These are phyloP conservation scores for Bambusicola thoracicus DNA, from an alignment of 2,113 vertebrate species.

Conservation along the genomic window DNA sequence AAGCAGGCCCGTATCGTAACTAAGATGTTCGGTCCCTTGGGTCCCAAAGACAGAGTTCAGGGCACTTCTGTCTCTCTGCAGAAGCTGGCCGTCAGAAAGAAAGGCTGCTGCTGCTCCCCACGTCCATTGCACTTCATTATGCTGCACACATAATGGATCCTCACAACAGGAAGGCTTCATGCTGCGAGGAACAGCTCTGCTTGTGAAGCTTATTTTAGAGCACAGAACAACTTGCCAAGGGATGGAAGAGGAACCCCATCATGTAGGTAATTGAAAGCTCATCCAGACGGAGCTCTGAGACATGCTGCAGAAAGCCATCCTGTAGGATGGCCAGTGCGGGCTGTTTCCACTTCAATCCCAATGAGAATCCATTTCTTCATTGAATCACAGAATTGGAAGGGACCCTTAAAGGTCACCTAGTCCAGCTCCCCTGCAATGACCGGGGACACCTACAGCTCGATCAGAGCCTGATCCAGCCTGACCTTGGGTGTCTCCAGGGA, in stretches of 20 bases:
- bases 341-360: rapidly evolving
- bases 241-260: not conserved
- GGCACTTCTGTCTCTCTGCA: not conserved
- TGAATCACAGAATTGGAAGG: too few species aligned
- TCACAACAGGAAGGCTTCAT: rapidly evolving
- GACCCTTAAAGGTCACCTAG: too few species aligned
- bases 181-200: rapidly evolving
- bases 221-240: not conserved
- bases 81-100: not conserved
- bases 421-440: too few species aligned
- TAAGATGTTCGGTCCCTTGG: not conserved
- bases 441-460: too few species aligned
- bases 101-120: rapidly evolving
- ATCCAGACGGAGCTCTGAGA: not conserved
- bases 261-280: rapidly evolving
- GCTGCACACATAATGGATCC: not conserved
- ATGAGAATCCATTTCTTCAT: too few species aligned
- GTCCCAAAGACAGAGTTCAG: not conserved
- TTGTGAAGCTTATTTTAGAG: not conserved
- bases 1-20: too few species aligned
- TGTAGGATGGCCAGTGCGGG: rapidly evolving
- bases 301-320: rapidly evolving
- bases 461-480: too few species aligned
- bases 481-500: too few species aligned
- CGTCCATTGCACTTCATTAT: rapidly evolving